phyloP scores from a whole-genome alignment of 1,140 invertebrate genomes.

The Hermetia illucens region DNA sequence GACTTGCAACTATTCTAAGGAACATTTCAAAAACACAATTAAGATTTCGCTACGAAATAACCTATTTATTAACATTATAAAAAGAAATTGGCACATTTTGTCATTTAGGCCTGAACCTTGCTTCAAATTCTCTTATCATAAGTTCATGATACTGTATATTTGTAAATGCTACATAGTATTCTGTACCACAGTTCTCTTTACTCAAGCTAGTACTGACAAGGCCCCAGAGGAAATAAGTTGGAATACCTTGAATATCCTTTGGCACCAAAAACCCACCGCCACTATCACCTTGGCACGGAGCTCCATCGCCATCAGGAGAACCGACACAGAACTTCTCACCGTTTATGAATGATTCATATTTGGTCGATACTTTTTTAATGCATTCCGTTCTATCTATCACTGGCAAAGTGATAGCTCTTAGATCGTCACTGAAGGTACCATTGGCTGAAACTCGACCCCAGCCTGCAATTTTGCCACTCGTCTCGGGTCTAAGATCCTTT shows the following conservation, averaged over 20 bases:
- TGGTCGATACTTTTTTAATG: slow-evolving; percentile 1
- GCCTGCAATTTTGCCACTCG: slow-evolving; percentile 19
- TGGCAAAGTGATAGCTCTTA: slow-evolving; percentile 10
- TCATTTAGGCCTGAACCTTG: background rate
- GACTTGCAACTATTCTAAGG: too few species aligned
- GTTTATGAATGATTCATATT: slow-evolving; percentile 1
- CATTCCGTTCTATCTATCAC: slow-evolving; percentile 4
- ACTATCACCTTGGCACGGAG: slow-evolving; percentile 13
- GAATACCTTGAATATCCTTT: slow-evolving; percentile 7
- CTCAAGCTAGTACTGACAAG: slow-evolving; percentile 20
- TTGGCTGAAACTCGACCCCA: slow-evolving; percentile 22
- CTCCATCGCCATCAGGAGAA: slow-evolving; percentile 1
- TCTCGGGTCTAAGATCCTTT: background rate
- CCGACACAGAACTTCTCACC: slow-evolving; percentile 15
- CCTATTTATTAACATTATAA: too few species aligned
- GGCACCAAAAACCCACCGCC: slow-evolving; percentile 21
- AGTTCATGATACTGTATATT: slow-evolving; percentile 7
- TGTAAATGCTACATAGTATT: slow-evolving; percentile 22
- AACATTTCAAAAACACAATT: too few species aligned
- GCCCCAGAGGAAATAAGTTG: slow-evolving; percentile 19
- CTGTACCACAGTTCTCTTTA: slow-evolving; percentile 14
- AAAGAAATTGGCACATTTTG: too few species aligned
- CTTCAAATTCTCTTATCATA: background rate
- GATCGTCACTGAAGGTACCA: slow-evolving; percentile 4
- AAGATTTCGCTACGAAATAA: too few species aligned